Evolutionary conservation across 2,113 vertebrate species (phyloP), one percentile per base, ranked within the genome.

Genomic region (Hepsetus odoe): DNA sequence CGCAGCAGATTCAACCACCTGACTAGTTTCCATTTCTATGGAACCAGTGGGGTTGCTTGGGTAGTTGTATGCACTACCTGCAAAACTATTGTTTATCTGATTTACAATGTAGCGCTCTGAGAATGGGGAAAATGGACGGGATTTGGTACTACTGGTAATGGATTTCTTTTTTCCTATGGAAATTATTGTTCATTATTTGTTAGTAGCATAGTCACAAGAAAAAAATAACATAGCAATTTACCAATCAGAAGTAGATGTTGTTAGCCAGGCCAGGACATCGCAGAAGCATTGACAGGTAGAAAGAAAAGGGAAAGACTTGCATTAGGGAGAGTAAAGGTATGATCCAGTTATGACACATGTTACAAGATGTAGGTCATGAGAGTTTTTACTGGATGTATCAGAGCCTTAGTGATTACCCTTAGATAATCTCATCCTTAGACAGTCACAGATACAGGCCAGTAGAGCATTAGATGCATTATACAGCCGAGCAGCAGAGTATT

Each of bases 31-130:
- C 61, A 84, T 87, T 84, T 92, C 94, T 38, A 83, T 82, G 33
- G 93, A 92, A 46, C 88, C 87, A 59, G 90, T 88, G 42, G 83
- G 87, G 87, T 92, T 91, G 66, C 91, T 92, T 76, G 86, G 86
- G 13, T 78, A 70, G 71, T 92, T 92, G 59, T 85, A 92, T 59
- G 80, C 91, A 69, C 85, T 90, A 72, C 91, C 92, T 33, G 91
- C 89, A 0, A 92, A 86, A 76, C 92, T 93, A 79, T 89, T 93
- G 22, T 91, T 89, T 69, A 91, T 93, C 81, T 90, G 92, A 79
- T 92, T 93, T 80, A 91, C 88, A 13, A 92, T 92, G 77, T 90
- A 94, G 86, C 92, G 93, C 82, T 94, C 92, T 58, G 96, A 97
- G 40, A 94, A 94, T 80, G 89, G 68, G 4, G 95, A 96, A 77